These are phyloP conservation scores for Cordilura impudica DNA, from an alignment of 2,888 invertebrate genomes.

Conservation along the genomic window DNA sequence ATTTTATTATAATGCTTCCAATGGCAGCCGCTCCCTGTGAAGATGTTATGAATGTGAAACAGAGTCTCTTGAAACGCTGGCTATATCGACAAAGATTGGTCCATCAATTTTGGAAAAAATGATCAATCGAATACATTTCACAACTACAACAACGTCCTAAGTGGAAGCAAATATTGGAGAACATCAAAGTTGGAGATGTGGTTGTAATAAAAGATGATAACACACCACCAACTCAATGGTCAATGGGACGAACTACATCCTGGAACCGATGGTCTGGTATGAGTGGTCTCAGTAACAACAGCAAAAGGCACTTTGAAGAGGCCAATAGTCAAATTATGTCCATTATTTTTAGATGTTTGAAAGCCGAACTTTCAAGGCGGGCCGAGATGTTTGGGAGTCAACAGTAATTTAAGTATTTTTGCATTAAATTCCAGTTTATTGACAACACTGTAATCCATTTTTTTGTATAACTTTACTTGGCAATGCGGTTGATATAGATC, in stretches of 20 bases:
- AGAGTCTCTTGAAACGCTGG: background rate
- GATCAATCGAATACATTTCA: background rate
- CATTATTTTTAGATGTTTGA: background rate
- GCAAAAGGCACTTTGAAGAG: background rate
- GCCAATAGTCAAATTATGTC: slow-evolving; percentile 1
- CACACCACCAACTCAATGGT: slow-evolving; percentile 26
- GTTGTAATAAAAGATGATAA: background rate
- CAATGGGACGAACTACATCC: slow-evolving; percentile 13
- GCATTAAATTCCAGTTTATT: too few species aligned
- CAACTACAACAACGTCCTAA: slow-evolving; percentile 3
- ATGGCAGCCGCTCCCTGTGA: background rate
- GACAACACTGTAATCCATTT: too few species aligned
- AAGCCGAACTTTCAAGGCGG: background rate
- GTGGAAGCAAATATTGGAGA: background rate
- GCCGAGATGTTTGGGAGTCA: background rate
- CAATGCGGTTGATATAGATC: too few species aligned
- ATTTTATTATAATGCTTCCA: background rate
- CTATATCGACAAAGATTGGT: background rate
- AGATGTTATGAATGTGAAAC: background rate
- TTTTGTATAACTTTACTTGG: too few species aligned
- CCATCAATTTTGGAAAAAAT: background rate
- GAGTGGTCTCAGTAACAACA: slow-evolving; percentile 1
- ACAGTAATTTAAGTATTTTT: too few species aligned
- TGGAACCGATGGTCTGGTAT: slow-evolving; percentile 21
- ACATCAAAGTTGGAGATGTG: background rate